Evolutionary conservation across 2,797 vertebrate species (phyloP).

Genomic region (Falco biarmicus): DNA sequence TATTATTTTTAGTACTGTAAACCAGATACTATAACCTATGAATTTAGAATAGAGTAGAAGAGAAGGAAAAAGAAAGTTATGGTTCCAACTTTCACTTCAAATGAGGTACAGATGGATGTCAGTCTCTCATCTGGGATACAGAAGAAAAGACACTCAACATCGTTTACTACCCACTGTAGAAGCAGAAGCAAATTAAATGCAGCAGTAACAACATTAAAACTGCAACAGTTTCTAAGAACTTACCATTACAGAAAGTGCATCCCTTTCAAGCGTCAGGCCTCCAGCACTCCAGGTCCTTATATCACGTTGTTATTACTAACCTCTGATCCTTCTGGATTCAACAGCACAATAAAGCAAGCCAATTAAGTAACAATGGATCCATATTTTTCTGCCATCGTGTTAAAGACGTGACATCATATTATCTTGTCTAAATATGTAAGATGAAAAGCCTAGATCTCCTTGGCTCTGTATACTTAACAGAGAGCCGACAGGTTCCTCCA

Average conservation of each 20-base stretch:
- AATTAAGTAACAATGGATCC: not conserved
- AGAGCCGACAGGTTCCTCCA: not conserved
- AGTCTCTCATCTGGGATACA: not conserved
- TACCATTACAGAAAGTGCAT: conserved; percentile 15
- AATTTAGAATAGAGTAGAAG: not conserved
- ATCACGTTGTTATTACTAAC: not conserved
- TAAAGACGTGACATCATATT: not conserved
- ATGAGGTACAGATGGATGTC: not conserved
- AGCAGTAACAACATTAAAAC: conserved; percentile 12
- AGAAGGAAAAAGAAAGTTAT: not conserved
- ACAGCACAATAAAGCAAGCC: not conserved
- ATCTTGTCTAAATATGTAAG: not conserved
- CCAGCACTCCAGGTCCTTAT: not conserved
- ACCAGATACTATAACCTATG: not conserved
- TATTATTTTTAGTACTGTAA: conserved; percentile 35
- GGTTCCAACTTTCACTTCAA: not conserved
- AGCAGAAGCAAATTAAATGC: conserved; percentile 30
- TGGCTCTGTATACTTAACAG: not conserved
- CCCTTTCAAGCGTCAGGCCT: conserved; percentile 21
- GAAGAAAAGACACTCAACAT: conserved; percentile 5
- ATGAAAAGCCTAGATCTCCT: not conserved
- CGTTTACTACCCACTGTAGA: not conserved
- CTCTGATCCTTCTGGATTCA: conserved; percentile 13
- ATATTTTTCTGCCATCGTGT: not conserved
- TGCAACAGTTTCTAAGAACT: conserved; percentile 17